Evolutionary conservation across 2,888 invertebrate genomes (phyloP), one percentile per base, ranked within the genome.

Genomic region (Agrotis exclamationis): DNA sequence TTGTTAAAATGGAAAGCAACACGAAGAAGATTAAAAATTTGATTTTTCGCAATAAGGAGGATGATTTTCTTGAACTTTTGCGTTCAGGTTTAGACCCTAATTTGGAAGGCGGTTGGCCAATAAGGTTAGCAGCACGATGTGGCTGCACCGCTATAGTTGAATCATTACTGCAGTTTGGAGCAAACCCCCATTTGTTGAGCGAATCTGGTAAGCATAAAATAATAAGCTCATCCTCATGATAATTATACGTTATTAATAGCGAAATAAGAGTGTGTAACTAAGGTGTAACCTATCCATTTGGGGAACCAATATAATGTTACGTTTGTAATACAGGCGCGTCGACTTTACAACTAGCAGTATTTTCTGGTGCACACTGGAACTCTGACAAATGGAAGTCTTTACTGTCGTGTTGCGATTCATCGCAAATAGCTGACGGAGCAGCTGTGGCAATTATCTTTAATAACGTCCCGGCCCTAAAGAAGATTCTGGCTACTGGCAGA

Each of bases 371-470:
- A 67, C 89, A 94, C 70, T 96, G 96, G 96, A 86, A 91, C 33
- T 86, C 85, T 9, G 91, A 94, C 63, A 87, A 89, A 62, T 96
- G 96, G 96, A 84, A 84, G 22, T 92, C 93, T 73, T 85, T 96
- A 60, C 76, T 96, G 44, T 94, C 96, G 14, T 94, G 90, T 83
- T 95, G 93, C 76, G 95, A 96, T 86, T 95, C 96, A 44, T 96
- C 95, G 48, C 96, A 96, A 87, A 84, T 96, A 80, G 96, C 96
- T 22, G 96, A 96, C 74, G 96, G 94, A 18, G 96, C 95, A 48
- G 96, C 95, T 44, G 95, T 96, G 22, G 96, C 96, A 16, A 92
- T 96, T 39, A 92, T 95, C 71, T 96, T 96, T 80, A 90, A 92
- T 54, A 95, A 95, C 78, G 85, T 86, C 59, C 69, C 85, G 24